phyloP scores from a whole-genome alignment of 2,113 vertebrate species.

The Pangasianodon hypophthalmus region DNA sequence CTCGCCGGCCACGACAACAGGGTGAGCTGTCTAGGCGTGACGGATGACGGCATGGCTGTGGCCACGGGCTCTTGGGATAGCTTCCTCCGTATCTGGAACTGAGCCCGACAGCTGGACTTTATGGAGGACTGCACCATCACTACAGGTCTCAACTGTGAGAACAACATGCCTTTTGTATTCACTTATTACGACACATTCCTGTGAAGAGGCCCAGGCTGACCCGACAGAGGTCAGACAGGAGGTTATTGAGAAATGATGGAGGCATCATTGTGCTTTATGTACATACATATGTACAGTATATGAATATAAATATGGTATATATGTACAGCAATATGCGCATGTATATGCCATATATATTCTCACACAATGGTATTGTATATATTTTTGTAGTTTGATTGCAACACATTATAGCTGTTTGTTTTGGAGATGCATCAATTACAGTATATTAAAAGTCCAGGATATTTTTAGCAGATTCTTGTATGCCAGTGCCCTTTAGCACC shows the following conservation, averaged over 20 bases:
- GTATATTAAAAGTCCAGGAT: conserved; percentile 39
- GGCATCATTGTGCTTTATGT: conserved; percentile 67
- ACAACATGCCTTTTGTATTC: conserved; percentile 42
- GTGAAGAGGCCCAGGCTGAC: conserved; percentile 24
- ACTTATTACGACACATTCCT: conserved; percentile 43
- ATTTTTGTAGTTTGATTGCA: conserved; percentile 73
- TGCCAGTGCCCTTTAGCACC: background rate
- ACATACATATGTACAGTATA: conserved; percentile 67
- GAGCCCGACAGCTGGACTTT: conserved; percentile 54
- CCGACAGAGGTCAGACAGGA: conserved; percentile 5
- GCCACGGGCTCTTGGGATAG: conserved; percentile 99
- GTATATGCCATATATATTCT: conserved; percentile 79
- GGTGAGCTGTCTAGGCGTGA: conserved; percentile 97
- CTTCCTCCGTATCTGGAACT: conserved; percentile 99
- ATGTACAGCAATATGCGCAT: conserved; percentile 79
- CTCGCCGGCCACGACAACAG: conserved; percentile 96
- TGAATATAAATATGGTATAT: conserved; percentile 73
- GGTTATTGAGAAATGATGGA: conserved; percentile 31
- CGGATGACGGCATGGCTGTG: conserved; percentile 95
- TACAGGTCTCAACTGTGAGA: conserved; percentile 34
- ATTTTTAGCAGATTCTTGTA: background rate
- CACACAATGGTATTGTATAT: conserved; percentile 82
- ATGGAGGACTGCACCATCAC: conserved; percentile 28
- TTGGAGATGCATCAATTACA: conserved; percentile 26
- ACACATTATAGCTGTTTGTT: conserved; percentile 49